These are phyloP conservation scores for Musca vetustissima DNA, from an alignment of 1,140 invertebrate genomes.

Conservation along the genomic window DNA sequence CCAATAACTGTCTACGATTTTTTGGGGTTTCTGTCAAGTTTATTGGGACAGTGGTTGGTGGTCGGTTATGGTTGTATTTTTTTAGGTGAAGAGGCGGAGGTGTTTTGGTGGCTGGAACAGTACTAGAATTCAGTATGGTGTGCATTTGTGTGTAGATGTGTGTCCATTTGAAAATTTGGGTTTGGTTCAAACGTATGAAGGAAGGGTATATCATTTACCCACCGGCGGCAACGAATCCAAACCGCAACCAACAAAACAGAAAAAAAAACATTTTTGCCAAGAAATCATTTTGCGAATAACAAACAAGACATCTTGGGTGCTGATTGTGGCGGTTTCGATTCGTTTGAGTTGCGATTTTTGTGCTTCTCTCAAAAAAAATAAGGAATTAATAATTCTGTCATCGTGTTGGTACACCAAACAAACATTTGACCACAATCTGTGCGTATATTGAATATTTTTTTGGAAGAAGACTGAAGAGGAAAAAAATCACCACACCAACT, in stretches of 20 bases:
- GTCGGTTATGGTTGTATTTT: neutral
- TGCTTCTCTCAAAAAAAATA: conserved; percentile 8
- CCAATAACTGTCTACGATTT: no score
- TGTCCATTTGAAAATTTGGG: neutral
- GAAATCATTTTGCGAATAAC: conserved; percentile 13
- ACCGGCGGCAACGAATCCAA: neutral
- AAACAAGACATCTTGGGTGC: conserved; percentile 6
- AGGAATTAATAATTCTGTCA: conserved; percentile 19
- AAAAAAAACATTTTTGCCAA: neutral
- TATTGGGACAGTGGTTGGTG: conserved; percentile 1
- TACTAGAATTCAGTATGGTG: no score
- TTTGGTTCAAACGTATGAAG: neutral
- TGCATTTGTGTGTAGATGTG: no score
- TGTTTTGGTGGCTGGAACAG: no score
- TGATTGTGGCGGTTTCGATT: neutral
- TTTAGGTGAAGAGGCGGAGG: neutral
- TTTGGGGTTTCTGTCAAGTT: conserved; percentile 8
- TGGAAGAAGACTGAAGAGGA: no score
- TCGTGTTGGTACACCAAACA: neutral
- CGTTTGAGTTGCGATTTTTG: neutral
- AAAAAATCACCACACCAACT: no score
- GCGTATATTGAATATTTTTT: no score
- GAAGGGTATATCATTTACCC: neutral
- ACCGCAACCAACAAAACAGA: neutral
- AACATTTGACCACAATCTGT: neutral